Evolutionary conservation across 2,113 vertebrate genomes (phyloP), one percentile per base, ranked within the genome.

Genomic region (Nothoprocta pentlandii): DNA sequence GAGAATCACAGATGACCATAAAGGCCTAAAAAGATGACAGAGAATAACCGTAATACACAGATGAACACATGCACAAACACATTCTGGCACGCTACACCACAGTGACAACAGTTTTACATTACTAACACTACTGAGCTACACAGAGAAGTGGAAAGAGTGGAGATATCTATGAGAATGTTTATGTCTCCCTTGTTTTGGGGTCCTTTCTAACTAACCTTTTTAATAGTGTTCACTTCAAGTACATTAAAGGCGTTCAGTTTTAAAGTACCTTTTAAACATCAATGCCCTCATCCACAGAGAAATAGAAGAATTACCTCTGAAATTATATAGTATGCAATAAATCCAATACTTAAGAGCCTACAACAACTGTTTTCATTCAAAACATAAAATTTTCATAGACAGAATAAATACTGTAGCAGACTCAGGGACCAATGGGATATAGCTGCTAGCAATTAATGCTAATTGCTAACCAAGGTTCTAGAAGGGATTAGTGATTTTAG

Each of bases 401-500:
- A 12, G 36, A 74, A 9, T 78, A 89, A 85, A 80, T 44, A 46
- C 51, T 83, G 28, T 28, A 63, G 51, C 25, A 47, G 54, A n/a
- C 13, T 67, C 17, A 10, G 39, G 78, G 59, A 80, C 56, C 53
- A 81, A 3, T 47, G 22, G 11, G 62, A 69, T 69, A 39, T 9
- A 78, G 22, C 32, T 51, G 70, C 26, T 39, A 92, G 69, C 80
- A 86, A 92, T 86, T 82, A 88, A 78, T 73, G 36, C 25, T 83
- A 78, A 51, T 68, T 95, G 16, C 26, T 79, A 73, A n/a, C 39
- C 12, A 54, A 69, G 61, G 13, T 25, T 85, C 90, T 61, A 54
- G 70, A 89, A 93, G 30, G 30, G 16, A 39, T 82, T 54, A 85
- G 11, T 75, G 77, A 70, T 90, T 94, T 92, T 69, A 77, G 64